phyloP scores from a whole-genome alignment of 2,888 invertebrate genomes.

The Odontomyia ornata region DNA sequence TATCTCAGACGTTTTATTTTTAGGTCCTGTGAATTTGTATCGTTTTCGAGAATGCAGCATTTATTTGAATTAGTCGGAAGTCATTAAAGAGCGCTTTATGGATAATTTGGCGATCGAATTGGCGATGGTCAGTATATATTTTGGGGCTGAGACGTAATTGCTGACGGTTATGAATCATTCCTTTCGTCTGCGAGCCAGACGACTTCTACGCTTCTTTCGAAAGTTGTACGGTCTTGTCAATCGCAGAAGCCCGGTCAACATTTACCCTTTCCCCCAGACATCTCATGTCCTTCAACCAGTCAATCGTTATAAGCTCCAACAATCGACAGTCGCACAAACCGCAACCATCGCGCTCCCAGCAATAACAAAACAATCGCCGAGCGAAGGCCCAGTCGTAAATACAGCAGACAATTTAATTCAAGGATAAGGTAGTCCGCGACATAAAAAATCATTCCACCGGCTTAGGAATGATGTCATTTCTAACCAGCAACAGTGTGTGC shows the following conservation, averaged over 20 bases:
- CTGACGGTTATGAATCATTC: too few relatives aligned
- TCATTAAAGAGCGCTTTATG: too few relatives aligned
- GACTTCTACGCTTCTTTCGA: too few relatives aligned
- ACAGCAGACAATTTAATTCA: slow-evolving; percentile 4
- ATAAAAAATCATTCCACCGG: neutral
- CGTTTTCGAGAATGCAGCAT: too few relatives aligned
- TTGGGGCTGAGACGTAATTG: too few relatives aligned
- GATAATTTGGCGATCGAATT: too few relatives aligned
- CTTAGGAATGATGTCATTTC: slow-evolving; percentile 25
- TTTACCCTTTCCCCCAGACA: too few relatives aligned
- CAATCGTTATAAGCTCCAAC: neutral
- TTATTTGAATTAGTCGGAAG: too few relatives aligned
- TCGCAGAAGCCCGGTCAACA: too few relatives aligned
- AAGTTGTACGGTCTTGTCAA: too few relatives aligned
- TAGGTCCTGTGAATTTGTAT: neutral
- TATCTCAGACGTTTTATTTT: neutral
- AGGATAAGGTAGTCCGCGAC: slow-evolving; percentile 2
- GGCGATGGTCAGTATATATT: too few relatives aligned
- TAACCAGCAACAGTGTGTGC: neutral
- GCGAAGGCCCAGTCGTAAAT: neutral
- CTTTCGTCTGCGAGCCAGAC: too few relatives aligned
- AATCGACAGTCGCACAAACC: neutral
- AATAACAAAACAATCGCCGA: neutral
- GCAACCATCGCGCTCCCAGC: neutral
- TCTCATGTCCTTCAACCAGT: neutral